Percentiles rank a stretch among this genome's conserved stretches.
Evolutionary conservation across 2,888 invertebrate genomes (phyloP).

Genomic region (Anarsia innoxiella): DNA sequence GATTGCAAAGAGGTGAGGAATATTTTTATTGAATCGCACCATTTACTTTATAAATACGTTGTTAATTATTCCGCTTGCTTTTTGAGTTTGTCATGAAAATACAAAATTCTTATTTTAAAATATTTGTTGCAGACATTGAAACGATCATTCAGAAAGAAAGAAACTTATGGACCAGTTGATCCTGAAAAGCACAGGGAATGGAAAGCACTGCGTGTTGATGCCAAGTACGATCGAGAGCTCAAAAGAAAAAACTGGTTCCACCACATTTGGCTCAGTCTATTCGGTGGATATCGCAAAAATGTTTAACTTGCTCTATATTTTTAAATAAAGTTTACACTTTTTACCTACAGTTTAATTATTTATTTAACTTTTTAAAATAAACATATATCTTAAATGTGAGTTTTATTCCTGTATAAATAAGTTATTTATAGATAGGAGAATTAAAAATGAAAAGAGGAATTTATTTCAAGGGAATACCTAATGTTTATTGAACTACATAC

Average conservation of each 20-base stretch:
- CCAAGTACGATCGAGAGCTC: constrained; percentile 46
- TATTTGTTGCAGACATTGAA: not conserved
- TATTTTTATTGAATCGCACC: constrained; percentile 22
- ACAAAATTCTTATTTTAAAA: too few species aligned
- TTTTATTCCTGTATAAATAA: too few species aligned
- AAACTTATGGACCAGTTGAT: constrained; percentile 70
- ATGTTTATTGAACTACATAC: too few species aligned
- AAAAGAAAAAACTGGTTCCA: constrained; percentile 52
- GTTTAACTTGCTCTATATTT: not conserved
- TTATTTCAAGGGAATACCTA: too few species aligned
- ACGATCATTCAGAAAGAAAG: constrained; percentile 49
- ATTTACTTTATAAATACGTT: not conserved
- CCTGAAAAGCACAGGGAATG: constrained; percentile 70
- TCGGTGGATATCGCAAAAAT: constrained; percentile 43
- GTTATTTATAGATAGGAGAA: too few species aligned
- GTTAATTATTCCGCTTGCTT: not conserved
- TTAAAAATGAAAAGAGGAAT: too few species aligned
- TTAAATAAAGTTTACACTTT: too few species aligned
- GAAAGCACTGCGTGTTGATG: constrained; percentile 70
- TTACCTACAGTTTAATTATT: too few species aligned
- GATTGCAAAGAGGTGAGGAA: constrained; percentile 37
- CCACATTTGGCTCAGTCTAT: constrained; percentile 45
- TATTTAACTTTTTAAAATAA: not conserved
- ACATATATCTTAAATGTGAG: not conserved
- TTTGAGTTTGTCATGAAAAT: too few species aligned